Conservation (phyloP, 2,797 vertebrate species). For the Crenichthys baileyi region DNA sequence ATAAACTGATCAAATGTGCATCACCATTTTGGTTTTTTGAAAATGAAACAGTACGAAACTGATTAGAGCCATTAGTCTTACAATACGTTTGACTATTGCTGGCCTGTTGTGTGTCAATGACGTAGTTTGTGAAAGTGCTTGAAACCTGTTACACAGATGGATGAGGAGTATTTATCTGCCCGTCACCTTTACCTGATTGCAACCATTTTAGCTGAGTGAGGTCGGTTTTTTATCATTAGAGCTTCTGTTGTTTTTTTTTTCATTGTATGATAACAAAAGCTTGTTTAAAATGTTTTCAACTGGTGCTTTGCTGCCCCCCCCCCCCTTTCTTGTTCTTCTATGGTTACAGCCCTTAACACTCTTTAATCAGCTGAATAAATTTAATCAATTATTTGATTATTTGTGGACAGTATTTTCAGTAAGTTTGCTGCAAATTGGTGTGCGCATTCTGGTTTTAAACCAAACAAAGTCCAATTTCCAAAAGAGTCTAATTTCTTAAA, state of each 20-base stretch:
- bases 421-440: neutral
- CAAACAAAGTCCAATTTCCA: neutral
- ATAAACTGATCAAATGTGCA: neutral
- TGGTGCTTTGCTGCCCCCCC: neutral
- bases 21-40: neutral
- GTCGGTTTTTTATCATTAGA: neutral
- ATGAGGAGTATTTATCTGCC: neutral
- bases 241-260: neutral
- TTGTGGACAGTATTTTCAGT: neutral
- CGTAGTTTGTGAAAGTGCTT: neutral
- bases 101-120: neutral
- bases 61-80: neutral
- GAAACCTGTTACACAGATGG: slow-evolving; percentile 3
- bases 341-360: neutral
- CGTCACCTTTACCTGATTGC: neutral
- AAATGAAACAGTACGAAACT: neutral
- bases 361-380: neutral
- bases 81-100: neutral
- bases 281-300: neutral
- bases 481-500: neutral
- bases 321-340: neutral
- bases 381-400: neutral
- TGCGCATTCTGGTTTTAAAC: no score
- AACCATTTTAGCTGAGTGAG: neutral
- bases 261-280: neutral